phyloP scores from a whole-genome alignment of 2,888 invertebrate genomes.

The Matsumyia berberina region DNA sequence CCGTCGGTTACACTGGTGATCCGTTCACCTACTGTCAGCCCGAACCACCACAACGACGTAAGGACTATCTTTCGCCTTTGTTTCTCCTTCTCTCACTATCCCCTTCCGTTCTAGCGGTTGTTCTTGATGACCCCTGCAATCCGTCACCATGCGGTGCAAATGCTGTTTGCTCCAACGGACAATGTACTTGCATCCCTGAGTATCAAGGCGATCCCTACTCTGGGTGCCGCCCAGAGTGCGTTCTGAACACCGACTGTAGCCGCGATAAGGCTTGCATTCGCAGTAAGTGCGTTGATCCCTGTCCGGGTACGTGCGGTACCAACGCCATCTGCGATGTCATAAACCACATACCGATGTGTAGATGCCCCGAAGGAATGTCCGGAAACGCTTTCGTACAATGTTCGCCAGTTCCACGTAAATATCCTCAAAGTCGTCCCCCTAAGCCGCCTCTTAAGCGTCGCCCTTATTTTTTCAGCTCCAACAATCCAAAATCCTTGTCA shows the following conservation, averaged over 20 bases:
- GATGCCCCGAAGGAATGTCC: constrained; percentile 88
- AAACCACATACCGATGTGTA: constrained; percentile 91
- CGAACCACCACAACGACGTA: constrained; percentile 84
- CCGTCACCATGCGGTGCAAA: constrained; percentile 92
- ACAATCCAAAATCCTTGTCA: constrained; percentile 85
- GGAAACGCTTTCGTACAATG: constrained; percentile 90
- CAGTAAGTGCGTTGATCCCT: constrained; percentile 91
- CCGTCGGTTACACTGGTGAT: constrained; percentile 88
- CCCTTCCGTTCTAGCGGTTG: constrained; percentile 75
- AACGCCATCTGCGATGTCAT: constrained; percentile 91
- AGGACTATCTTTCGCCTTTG: constrained; percentile 53
- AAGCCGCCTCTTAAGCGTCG: neutral
- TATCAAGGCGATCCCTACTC: constrained; percentile 91
- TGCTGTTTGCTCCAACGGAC: constrained; percentile 86
- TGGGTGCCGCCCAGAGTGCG: constrained; percentile 92
- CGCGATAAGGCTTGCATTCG: constrained; percentile 88
- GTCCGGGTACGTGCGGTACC: constrained; percentile 90
- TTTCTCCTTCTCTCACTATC: neutral
- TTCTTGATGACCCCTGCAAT: constrained; percentile 87
- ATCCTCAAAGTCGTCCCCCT: constrained; percentile 47
- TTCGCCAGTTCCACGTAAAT: constrained; percentile 82
- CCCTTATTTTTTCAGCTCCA: constrained; percentile 80
- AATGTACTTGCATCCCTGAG: constrained; percentile 85
- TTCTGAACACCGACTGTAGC: constrained; percentile 90
- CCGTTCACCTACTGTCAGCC: constrained; percentile 90